These are phyloP conservation scores for Strigamia crassipes DNA, from an alignment of 2,888 invertebrate species.

Conservation along the genomic window DNA sequence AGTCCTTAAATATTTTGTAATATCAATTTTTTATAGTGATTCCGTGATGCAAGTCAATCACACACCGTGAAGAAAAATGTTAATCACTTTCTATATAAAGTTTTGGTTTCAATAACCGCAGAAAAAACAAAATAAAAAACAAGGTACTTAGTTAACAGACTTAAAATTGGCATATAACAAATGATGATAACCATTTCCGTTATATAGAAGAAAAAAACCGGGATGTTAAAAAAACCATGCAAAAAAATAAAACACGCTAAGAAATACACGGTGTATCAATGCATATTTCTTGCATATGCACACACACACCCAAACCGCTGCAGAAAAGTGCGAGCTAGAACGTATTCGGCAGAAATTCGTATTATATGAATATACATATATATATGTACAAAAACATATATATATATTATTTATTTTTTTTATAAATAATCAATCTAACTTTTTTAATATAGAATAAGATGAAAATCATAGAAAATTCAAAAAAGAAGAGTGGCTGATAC, in stretches of 20 bases:
- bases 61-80: constrained; percentile 22
- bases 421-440: background rate
- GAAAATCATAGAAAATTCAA: constrained; percentile 35
- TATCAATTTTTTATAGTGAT: background rate
- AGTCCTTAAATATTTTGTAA: background rate
- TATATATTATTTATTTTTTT: background rate
- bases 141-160: constrained; percentile 1
- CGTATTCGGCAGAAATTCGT: constrained; percentile 34
- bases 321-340: constrained; percentile 42
- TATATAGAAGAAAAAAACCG: background rate
- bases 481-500: constrained; percentile 30
- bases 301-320: constrained; percentile 36
- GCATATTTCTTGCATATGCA: constrained; percentile 34
- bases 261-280: constrained; percentile 34
- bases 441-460: background rate
- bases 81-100: constrained; percentile 23
- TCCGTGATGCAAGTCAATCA: background rate
- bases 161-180: constrained; percentile 11
- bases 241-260: constrained; percentile 20
- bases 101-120: constrained; percentile 32
- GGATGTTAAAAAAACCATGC: constrained; percentile 17
- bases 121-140: constrained; percentile 18
- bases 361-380: background rate
- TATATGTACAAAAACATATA: background rate
- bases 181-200: constrained; percentile 30